Conservation (phyloP, 2,888 invertebrate species). For the Lasioglossum zephyrum region DNA sequence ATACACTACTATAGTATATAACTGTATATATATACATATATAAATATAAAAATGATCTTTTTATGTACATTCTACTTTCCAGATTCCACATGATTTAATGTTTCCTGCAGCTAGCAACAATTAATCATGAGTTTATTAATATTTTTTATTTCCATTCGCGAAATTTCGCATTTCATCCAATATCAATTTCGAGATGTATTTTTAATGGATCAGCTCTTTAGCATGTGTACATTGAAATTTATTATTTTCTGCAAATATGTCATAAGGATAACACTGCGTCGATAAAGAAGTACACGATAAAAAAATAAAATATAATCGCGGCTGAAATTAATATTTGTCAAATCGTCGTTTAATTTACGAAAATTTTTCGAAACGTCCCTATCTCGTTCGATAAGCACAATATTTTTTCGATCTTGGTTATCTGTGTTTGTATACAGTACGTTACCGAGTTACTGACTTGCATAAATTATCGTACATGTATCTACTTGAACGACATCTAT, state of each 20-base stretch:
- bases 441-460: conserved; percentile 21
- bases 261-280: not conserved
- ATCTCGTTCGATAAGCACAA: not conserved
- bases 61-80: not conserved
- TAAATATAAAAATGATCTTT: not conserved
- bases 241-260: not conserved
- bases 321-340: not conserved
- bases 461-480: too few relatives aligned
- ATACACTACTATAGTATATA: too few relatives aligned
- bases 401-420: not conserved
- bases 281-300: not conserved
- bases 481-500: too few relatives aligned
- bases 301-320: not conserved
- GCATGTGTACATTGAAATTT: not conserved
- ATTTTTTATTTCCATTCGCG: not conserved
- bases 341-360: not conserved
- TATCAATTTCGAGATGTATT: not conserved
- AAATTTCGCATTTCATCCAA: not conserved
- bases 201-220: not conserved
- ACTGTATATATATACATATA: not conserved
- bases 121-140: not conserved
- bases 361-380: not conserved
- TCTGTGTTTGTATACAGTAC: not conserved
- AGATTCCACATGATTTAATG: not conserved
- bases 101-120: not conserved